phyloP scores from a whole-genome alignment of 2,888 invertebrate species.

The Ctenicera cuprea region DNA sequence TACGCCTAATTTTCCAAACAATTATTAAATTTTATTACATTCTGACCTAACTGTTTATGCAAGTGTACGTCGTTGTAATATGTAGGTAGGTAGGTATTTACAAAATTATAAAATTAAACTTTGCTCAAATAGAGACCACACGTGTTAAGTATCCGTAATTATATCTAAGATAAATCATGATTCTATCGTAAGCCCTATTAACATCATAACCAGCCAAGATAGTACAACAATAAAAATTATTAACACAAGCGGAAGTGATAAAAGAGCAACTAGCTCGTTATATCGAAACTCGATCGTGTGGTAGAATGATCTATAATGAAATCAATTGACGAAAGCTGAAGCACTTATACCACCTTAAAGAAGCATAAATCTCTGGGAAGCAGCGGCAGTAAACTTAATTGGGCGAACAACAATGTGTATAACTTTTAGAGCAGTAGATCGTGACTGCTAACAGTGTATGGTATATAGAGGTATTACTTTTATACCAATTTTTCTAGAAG shows the following conservation, averaged over 20 bases:
- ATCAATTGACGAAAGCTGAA: conserved; percentile 66
- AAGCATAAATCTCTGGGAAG: conserved; percentile 66
- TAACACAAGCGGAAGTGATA: conserved; percentile 29
- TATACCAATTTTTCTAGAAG: not conserved
- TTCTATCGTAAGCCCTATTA: not conserved
- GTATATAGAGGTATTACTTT: conserved; percentile 41
- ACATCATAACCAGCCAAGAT: conserved; percentile 1
- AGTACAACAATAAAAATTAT: conserved; percentile 24
- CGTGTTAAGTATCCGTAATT: conserved; percentile 11
- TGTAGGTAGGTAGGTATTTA: not conserved
- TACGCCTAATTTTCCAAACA: no score
- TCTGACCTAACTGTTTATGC: no score
- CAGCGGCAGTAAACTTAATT: conserved; percentile 68
- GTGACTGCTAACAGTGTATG: conserved; percentile 45
- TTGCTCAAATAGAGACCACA: conserved; percentile 5
- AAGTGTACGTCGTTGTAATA: no score
- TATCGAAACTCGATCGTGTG: conserved; percentile 34
- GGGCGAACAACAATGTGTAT: conserved; percentile 66
- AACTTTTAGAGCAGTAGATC: conserved; percentile 49
- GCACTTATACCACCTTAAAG: conserved; percentile 68
- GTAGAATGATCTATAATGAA: conserved; percentile 57
- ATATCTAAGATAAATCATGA: not conserved
- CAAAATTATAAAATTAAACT: conserved; percentile 8
- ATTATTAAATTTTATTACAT: no score
- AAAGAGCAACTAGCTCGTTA: conserved; percentile 25